phyloP scores from a whole-genome alignment of 1,140 invertebrate genomes.

The Littorina saxatilis region DNA sequence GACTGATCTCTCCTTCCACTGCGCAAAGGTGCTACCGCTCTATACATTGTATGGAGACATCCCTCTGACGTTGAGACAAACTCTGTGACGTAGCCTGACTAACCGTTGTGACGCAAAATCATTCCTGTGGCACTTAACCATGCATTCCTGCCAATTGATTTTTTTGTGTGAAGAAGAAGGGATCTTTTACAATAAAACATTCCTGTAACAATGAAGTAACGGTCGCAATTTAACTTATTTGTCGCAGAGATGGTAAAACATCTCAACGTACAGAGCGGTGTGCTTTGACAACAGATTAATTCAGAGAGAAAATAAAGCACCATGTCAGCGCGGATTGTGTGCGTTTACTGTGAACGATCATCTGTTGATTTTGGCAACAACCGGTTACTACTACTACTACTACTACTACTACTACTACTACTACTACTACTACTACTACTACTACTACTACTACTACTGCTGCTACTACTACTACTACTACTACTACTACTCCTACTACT shows the following conservation, averaged over 20 bases:
- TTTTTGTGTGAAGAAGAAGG: not conserved
- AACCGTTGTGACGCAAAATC: no score
- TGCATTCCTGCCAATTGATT: not conserved
- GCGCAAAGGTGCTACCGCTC: conserved; percentile 41
- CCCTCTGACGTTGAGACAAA: conserved; percentile 18
- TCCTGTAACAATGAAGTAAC: not conserved
- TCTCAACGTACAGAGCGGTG: no score
- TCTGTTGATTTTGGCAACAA: no score
- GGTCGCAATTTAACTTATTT: not conserved
- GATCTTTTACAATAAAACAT: not conserved
- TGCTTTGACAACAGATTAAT: not conserved
- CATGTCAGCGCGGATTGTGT: no score
- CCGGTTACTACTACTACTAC: no score
- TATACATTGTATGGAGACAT: conserved; percentile 45
- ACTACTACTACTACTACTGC: no score
- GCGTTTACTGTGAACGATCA: no score
- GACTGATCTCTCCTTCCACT: conserved; percentile 33
- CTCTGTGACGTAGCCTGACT: no score
- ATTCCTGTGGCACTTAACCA: not conserved
- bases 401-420: no score
- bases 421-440: no score
- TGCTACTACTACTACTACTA: no score
- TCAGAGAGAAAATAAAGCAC: not conserved
- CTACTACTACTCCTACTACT: no score
- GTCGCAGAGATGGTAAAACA: not conserved